Evolutionary conservation across 2,888 invertebrate genomes (phyloP).

Genomic region (Dione juno): DNA sequence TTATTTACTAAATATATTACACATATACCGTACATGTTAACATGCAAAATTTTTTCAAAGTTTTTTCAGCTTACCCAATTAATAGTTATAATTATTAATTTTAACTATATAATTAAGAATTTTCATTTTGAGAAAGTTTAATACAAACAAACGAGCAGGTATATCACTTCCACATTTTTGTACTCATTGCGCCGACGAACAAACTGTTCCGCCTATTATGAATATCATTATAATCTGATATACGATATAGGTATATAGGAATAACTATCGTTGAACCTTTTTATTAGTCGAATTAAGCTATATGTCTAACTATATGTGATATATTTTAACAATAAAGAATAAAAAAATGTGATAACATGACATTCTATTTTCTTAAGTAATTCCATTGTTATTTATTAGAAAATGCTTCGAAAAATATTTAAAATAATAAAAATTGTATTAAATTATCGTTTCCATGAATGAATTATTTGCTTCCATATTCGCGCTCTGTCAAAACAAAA

Average conservation of each 20-base stretch:
- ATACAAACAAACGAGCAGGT: not conserved
- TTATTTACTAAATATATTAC: no score
- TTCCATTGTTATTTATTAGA: no score
- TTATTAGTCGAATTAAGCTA: constrained; percentile 28
- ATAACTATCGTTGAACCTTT: constrained; percentile 44
- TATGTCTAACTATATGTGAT: not conserved
- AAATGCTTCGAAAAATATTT: no score
- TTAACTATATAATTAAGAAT: not conserved
- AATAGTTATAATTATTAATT: not conserved
- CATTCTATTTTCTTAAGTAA: no score
- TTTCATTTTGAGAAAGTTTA: no score
- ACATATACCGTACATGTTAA: no score
- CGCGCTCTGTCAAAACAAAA: not conserved
- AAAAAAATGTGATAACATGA: no score
- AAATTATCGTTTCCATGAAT: no score
- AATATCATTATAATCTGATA: constrained; percentile 32
- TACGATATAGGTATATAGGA: constrained; percentile 36
- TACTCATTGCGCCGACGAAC: not conserved
- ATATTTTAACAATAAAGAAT: not conserved
- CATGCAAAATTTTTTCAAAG: no score
- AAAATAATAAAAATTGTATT: no score
- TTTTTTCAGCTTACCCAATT: no score
- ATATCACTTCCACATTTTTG: not conserved
- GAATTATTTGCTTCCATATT: no score
- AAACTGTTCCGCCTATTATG: constrained; percentile 36